A percentile compares a stretch with the other conserved stretches of the same genome.
Conservation (phyloP, 1,140 invertebrate species). For the Geopemphigus sp. region DNA sequence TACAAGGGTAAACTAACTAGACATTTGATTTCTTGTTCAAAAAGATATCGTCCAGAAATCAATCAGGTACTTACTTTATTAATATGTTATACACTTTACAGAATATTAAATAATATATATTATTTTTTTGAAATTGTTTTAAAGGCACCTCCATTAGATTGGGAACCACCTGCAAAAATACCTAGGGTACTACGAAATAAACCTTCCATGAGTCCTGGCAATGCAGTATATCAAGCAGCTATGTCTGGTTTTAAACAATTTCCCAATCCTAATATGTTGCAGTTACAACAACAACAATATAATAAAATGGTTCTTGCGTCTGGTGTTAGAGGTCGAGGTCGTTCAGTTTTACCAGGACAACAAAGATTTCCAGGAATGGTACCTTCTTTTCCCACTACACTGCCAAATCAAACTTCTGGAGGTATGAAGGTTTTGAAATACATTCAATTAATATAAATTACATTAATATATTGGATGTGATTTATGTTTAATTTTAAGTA, state of each 20-base stretch:
- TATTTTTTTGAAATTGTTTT: slow-evolving; percentile 35
- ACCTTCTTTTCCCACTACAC: slow-evolving; percentile 30
- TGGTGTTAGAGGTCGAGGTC: slow-evolving; percentile 26
- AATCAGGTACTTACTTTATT: slow-evolving; percentile 59
- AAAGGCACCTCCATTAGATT: slow-evolving; percentile 77
- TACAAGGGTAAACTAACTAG: slow-evolving; percentile 88
- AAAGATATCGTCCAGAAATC: slow-evolving; percentile 83
- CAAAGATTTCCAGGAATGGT: slow-evolving; percentile 42
- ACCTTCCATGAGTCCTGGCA: slow-evolving; percentile 54
- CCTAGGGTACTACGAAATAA: slow-evolving; percentile 67
- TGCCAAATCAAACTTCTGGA: slow-evolving; percentile 39
- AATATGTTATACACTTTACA: not conserved
- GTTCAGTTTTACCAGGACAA: slow-evolving; percentile 29
- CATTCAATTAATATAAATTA: too few relatives aligned
- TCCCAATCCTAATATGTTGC: slow-evolving; percentile 52
- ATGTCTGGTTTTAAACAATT: slow-evolving; percentile 56
- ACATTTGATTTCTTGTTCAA: slow-evolving; percentile 83
- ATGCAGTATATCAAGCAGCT: slow-evolving; percentile 54
- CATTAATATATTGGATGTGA: too few relatives aligned
- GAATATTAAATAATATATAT: not conserved
- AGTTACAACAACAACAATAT: slow-evolving; percentile 46
- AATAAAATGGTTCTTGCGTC: slow-evolving; percentile 46
- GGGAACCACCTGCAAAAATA: slow-evolving; percentile 90
- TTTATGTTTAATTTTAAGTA: too few relatives aligned
- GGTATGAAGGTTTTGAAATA: not conserved